Base-by-base conservation (phyloP, 2,797 vertebrate genomes). In the Myotis myotis region DNA sequence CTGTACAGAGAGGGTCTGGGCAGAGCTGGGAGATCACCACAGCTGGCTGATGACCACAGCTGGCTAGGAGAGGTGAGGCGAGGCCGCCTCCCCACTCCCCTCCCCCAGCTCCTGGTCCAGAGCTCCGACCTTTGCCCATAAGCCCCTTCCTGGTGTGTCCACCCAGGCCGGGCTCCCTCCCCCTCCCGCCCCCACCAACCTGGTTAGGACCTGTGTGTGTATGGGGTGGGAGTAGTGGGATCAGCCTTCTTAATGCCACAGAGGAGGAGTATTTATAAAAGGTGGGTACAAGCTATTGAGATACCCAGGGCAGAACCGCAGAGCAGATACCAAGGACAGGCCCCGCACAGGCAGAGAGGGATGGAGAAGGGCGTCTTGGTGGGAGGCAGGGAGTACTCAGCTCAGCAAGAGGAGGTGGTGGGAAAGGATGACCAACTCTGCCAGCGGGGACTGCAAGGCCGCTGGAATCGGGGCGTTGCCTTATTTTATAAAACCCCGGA, bases 311-410 rank as follows among this genome's bases (percentile, higher is more conserved):
- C 44, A 9, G 68, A 57, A 36, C 33, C 51, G 3, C 23, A 30
- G 30, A 49, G 57, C 71, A 44, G 9, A 19, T 47, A 38, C n/a
- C 11, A 20, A 55, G 57, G 30, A 57, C 3, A 57, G 76, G 44
- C 12, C 4, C 44, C 22, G 1, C 3, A 0, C 1, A 5, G 12
- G 76, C 76, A 16, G 33, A 25, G 22, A 0, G 5, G 1, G 17
- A 11, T 28, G 38, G 51, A 11, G 85, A 36, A 68, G 16, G 30
- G 49, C 8, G 38, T 41, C 75, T 10, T 6, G 57, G 23, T 10
- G 30, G 57, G 13, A 74, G 51, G 28, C 64, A 23, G 5, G 10
- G 53, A 44, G 33, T 3, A 8, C 36, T 30, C 13, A 22, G 28
- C 88, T 49, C 6, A 66, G 75, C 11, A 20, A 33, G 49, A 81